Evolutionary conservation across 2,797 vertebrate genomes (phyloP).

Genomic region (Acanthiza pusilla): DNA sequence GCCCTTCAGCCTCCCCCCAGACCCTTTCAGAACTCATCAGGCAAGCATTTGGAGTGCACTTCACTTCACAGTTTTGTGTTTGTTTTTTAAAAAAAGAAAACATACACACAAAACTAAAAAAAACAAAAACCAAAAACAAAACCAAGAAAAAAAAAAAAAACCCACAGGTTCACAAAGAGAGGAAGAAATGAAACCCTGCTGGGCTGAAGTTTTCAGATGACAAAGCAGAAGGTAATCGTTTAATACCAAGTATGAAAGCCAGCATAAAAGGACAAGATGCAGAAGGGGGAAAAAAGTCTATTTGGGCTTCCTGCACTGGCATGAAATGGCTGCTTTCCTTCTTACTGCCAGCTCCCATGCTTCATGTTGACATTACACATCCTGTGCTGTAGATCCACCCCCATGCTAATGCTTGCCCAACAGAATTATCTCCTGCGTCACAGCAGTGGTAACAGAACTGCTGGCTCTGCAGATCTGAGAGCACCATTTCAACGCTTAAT

Average conservation of each 20-base stretch:
- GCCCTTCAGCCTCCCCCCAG: conserved; percentile 33
- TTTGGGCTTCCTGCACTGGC: conserved; percentile 76
- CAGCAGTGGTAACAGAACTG: conserved; percentile 88
- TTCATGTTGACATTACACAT: conserved; percentile 87
- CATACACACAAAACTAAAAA: background rate
- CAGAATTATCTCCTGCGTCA: conserved; percentile 98
- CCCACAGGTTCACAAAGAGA: conserved; percentile 46
- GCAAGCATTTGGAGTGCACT: conserved; percentile 36
- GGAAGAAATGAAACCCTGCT: conserved; percentile 55
- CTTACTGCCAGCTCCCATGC: conserved; percentile 79
- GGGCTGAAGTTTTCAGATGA: conserved; percentile 64
- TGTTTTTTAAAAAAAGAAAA: background rate
- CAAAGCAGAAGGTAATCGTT: conserved; percentile 67
- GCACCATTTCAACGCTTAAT: conserved; percentile 85
- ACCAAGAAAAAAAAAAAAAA: background rate
- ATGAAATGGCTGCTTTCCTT: conserved; percentile 82
- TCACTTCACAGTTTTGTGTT: conserved; percentile 23
- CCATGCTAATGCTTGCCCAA: conserved; percentile 86
- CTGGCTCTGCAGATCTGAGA: conserved; percentile 84
- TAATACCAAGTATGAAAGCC: conserved; percentile 55
- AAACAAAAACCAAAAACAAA: background rate
- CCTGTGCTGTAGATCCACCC: conserved; percentile 87
- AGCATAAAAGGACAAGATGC: conserved; percentile 68
- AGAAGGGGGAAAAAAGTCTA: conserved; percentile 42
- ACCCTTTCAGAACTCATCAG: conserved; percentile 3